These are phyloP conservation scores for Pelusios castaneus DNA, from an alignment of 2,113 vertebrate species.

Conservation along the genomic window DNA sequence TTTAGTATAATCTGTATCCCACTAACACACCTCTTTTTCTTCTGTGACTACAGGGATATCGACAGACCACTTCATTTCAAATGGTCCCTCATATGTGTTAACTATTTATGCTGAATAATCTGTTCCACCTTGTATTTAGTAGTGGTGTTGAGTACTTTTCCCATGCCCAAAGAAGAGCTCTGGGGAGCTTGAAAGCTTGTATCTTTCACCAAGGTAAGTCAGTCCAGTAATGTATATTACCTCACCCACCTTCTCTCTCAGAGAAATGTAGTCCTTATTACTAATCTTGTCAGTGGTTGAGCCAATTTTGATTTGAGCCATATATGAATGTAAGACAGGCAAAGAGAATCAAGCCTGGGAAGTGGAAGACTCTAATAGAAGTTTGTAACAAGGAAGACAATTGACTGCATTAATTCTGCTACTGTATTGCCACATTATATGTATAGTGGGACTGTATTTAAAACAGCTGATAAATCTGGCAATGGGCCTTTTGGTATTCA, in stretches of 20 bases:
- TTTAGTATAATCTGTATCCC: background rate
- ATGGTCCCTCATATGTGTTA: background rate
- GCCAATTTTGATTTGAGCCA: background rate
- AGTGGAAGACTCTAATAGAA: background rate
- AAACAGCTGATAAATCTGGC: background rate
- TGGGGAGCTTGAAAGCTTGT: background rate
- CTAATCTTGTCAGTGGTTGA: fast-evolving
- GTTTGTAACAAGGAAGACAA: background rate
- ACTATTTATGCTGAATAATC: background rate
- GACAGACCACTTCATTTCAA: background rate
- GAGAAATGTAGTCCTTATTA: background rate
- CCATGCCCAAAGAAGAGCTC: background rate
- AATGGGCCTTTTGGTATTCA: background rate
- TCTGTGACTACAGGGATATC: background rate
- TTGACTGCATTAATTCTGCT: background rate
- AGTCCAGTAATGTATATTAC: too few relatives aligned
- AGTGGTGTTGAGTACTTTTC: background rate
- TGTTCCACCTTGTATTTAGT: background rate
- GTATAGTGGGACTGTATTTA: background rate
- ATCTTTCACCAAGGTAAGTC: too few relatives aligned
- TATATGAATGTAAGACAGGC: background rate
- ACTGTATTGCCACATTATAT: background rate
- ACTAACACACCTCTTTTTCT: background rate
- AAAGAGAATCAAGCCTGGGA: background rate
- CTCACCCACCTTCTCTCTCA: too few relatives aligned